Base-by-base conservation (phyloP, 1,140 invertebrate genomes). In the Aphelinus certus region DNA sequence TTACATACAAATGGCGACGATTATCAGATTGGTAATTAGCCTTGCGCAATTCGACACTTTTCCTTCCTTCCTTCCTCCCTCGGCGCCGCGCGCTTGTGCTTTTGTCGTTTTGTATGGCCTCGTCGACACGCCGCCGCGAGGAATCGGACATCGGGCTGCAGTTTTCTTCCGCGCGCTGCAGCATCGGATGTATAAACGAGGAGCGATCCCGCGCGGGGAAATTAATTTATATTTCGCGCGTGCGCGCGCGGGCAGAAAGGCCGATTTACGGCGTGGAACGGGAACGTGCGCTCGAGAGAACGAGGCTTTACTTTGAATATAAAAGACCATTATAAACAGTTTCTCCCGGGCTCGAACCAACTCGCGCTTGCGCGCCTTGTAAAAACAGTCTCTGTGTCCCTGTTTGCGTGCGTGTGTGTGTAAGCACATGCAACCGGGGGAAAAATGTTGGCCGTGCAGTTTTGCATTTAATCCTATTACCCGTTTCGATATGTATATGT, bases 171-270 rank as follows among this genome's bases (percentile, higher is more conserved):
- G 26, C 26, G 26, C 26, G 26, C 26, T 26, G 26, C 26, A 26
- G 26, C 26, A 26, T 26, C 26, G 26, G 26, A 26, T 26, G 1
- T 7, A 42, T 26, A 48, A 53, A 10, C 58, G 5, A 5, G 60
- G 58, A 60, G 58, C 42, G 45, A 60, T 76, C 76, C 76, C 76
- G 73, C 76, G 73, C 67, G 66, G 53, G 69, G 61, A 65, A 77
- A 79, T 77, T 79, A 74, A 75, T 71, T 70, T 76, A 76, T 71
- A 76, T 76, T 76, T 71, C 68, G 74, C 67, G 67, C 64, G 46
- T 73, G 63, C 53, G 55, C 71, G 64, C 71, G 57, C 63, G 71
- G 71, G 26, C 26, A 26, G 26, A 26, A 26, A 26, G 0, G 26
- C 26, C 64, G 76, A 77, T 77, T 79, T 79, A 77, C 76, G 76